Evolutionary conservation across 2,797 vertebrate species (phyloP), one percentile per base, ranked within the genome.

Genomic region (Ataeniobius toweri): DNA sequence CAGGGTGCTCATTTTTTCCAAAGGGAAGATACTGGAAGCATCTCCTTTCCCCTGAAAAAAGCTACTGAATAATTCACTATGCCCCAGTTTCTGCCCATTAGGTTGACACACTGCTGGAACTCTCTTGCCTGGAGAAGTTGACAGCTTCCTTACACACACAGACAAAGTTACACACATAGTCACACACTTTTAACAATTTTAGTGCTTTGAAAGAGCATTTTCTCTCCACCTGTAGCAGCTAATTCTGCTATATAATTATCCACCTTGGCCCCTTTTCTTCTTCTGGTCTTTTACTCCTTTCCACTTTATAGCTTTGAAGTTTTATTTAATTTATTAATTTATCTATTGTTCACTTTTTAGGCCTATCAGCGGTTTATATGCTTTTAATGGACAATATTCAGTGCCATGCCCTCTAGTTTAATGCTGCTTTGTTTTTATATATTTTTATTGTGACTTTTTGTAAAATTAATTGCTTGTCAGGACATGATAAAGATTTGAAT

Each of bases 61-160:
- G 89, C 90, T 95, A 82, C 82, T 96, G 94, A 96, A 95, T 96
- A 91, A 95, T 95, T 96, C 93, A 96, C 91, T 65, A 85, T 91
- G 95, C 92, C 94, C 93, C 92, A 94, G 93, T 95, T 95, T 94
- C 91, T 94, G 90, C 93, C 95, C 94, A 95, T 96, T 95, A 95
- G 91, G 89, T 93, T 95, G 95, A 95, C 94, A 95, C 93, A 94
- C 91, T 94, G 89, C 91, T 92, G 87, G 89, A 95, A 93, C 89
- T 92, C 92, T 92, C 91, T 91, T 78, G 90, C 91, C 92, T 89
- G 81, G 89, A 94, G 89, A 91, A 89, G 89, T 89, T 95, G 95
- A 95, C 95, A 95, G 94, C 88, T 92, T 91, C 87, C 85, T 91
- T 86, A 85, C 84, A 84, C 87, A 83, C 77, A 86, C 69, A 80